A percentile compares a stretch with the other conserved stretches of the same genome.
Conservation (phyloP, 2,797 vertebrate species). For the Tenualosa ilisha region DNA sequence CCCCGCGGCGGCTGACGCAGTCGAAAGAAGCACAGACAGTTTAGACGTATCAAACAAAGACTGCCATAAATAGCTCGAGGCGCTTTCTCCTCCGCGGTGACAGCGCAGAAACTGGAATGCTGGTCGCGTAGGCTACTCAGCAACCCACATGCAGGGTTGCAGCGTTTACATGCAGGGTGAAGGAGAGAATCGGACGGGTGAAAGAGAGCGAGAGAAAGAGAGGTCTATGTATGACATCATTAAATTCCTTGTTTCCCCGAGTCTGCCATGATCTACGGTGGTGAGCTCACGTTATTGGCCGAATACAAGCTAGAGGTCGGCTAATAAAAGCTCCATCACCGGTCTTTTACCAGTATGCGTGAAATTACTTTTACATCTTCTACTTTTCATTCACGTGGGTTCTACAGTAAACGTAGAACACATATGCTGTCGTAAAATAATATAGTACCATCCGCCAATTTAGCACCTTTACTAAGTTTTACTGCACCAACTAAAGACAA, state of each 20-base stretch:
- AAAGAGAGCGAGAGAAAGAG: not conserved
- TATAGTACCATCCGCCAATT: not conserved
- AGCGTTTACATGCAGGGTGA: not conserved
- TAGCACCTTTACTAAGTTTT: not conserved
- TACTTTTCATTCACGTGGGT: not conserved
- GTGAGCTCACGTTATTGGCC: conserved; percentile 18
- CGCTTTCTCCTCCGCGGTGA: not conserved
- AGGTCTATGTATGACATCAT: conserved; percentile 5
- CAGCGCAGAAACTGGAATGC: conserved; percentile 1
- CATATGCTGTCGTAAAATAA: not conserved
- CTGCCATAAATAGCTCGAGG: not conserved
- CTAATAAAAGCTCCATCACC: not conserved
- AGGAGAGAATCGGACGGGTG: not conserved
- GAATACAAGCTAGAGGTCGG: not conserved
- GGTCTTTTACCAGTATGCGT: not conserved
- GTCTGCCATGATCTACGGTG: not conserved
- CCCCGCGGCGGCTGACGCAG: not conserved
- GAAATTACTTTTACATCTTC: not conserved
- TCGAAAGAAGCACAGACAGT: not conserved
- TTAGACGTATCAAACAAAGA: conserved; percentile 14
- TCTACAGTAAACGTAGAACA: not conserved
- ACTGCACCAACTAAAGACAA: not conserved
- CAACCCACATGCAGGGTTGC: not conserved
- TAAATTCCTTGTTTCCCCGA: conserved; percentile 13
- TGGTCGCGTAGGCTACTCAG: not conserved